Evolutionary conservation across 2,888 invertebrate genomes (phyloP), one percentile per base, ranked within the genome.

Genomic region (Aleiodes leptofemur): DNA sequence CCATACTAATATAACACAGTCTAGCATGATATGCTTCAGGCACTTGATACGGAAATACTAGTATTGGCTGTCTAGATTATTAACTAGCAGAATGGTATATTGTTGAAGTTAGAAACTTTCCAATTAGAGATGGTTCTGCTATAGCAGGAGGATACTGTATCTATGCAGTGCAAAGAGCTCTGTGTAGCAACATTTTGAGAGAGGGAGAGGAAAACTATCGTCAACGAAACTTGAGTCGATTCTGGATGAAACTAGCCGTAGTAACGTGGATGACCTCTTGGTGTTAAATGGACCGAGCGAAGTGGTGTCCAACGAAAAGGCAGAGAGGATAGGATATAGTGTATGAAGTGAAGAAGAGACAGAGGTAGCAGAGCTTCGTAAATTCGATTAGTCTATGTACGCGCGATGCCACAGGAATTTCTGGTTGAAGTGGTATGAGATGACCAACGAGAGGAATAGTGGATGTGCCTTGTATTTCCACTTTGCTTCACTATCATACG

Each of bases 321-420:
- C 23, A 61, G 51, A 57, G 31, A 59, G 59, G 69, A 57, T 23
- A 23, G 23, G 23, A 23, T 23, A 23, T 23, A 23, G 23, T 23
- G 2, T 23, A 69, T 64, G 43, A 43, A 16, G 70, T 53, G 59
- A 48, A 72, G 38, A 55, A 55, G 76, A 71, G 74, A 69, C 64
- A 61, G 55, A 51, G 71, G 51, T 55, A 64, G 68, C 59, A n/a
- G 29, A 68, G 38, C 73, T 59, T 73, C 72, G 70, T 76, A 75
- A 74, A 77, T 77, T 76, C 74, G 70, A 57, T 68, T 72, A 76
- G 50, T 61, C 68, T 72, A 71, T 13, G 69, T 72, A 76, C 57
- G 73, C 48, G 57, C 70, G 50, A 73, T 51, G 31, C 64, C 74
- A 59, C 72, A 64, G 72, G 38, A 72, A 72, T 72, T 72, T 38